Evolutionary conservation across 2,113 vertebrate species (phyloP).

Genomic region (Pristiophorus japonicus): DNA sequence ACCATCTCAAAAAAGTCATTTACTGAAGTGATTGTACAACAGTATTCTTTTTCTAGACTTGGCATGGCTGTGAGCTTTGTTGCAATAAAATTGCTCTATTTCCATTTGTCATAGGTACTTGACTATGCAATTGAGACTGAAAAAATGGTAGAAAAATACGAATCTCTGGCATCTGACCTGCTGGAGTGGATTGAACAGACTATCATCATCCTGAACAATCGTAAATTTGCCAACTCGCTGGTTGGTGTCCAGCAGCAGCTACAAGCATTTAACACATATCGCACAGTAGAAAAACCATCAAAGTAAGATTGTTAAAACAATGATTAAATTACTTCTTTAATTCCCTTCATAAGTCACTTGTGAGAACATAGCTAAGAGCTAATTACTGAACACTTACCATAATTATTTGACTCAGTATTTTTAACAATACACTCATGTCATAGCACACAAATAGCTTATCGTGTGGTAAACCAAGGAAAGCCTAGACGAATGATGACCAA

Average conservation of each 20-base stretch:
- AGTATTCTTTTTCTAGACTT: background rate
- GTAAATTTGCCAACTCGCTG: conserved; percentile 92
- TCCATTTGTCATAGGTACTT: conserved; percentile 64
- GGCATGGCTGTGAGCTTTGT: background rate
- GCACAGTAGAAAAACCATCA: conserved; percentile 90
- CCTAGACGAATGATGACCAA: background rate
- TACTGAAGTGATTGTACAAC: background rate
- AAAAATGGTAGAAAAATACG: conserved; percentile 94
- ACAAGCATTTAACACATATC: conserved; percentile 94
- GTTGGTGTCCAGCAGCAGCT: conserved; percentile 90
- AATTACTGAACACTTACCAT: background rate
- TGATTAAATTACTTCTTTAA: background rate
- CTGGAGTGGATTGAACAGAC: conserved; percentile 98
- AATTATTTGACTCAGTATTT: background rate
- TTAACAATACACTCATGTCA: background rate
- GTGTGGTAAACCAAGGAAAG: background rate
- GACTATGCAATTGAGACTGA: conserved; percentile 94
- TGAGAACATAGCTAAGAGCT: background rate
- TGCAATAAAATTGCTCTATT: conserved; percentile 27
- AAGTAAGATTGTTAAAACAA: conserved; percentile 65
- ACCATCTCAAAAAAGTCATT: background rate
- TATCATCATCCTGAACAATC: conserved; percentile 95
- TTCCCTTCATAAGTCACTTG: background rate
- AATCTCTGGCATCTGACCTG: conserved; percentile 87
- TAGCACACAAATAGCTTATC: background rate